phyloP scores from a whole-genome alignment of 2,888 invertebrate genomes.

The Sphecodes monilicornis region DNA sequence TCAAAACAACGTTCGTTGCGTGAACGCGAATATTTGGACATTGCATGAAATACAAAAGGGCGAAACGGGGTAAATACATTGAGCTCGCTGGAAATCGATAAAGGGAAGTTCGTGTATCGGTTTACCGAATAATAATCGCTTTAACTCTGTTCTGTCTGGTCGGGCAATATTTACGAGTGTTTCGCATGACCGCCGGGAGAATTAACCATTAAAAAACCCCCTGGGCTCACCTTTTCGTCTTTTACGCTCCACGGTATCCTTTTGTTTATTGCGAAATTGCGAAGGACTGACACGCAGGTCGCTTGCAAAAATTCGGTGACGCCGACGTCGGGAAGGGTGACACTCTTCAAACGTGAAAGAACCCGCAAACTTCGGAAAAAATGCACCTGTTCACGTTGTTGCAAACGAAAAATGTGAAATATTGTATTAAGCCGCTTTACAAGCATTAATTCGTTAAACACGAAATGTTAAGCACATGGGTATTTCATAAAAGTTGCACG shows the following conservation, averaged over 20 bases:
- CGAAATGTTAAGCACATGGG: too few relatives aligned
- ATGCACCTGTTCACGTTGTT: not conserved
- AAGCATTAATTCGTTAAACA: too few relatives aligned
- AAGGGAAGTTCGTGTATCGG: constrained; percentile 33
- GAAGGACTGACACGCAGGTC: not conserved
- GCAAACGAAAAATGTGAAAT: not conserved
- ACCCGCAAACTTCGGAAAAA: not conserved
- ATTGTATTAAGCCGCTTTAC: not conserved
- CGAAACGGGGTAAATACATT: not conserved
- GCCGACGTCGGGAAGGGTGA: not conserved
- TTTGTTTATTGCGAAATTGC: not conserved
- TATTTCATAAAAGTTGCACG: too few relatives aligned
- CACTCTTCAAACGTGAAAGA: not conserved
- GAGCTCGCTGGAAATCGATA: constrained; percentile 40
- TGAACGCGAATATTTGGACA: constrained; percentile 27
- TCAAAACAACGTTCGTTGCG: constrained; percentile 3
- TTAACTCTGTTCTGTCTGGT: constrained; percentile 14
- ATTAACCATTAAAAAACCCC: not conserved
- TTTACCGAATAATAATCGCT: constrained; percentile 57
- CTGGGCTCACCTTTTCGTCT: not conserved
- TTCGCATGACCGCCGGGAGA: not conserved
- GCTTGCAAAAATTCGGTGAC: not conserved
- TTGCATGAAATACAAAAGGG: not conserved
- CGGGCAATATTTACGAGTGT: constrained; percentile 6
- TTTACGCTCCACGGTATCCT: not conserved